phyloP scores from a whole-genome alignment of 1,140 invertebrate species.

The Oryctes rhinoceros region DNA sequence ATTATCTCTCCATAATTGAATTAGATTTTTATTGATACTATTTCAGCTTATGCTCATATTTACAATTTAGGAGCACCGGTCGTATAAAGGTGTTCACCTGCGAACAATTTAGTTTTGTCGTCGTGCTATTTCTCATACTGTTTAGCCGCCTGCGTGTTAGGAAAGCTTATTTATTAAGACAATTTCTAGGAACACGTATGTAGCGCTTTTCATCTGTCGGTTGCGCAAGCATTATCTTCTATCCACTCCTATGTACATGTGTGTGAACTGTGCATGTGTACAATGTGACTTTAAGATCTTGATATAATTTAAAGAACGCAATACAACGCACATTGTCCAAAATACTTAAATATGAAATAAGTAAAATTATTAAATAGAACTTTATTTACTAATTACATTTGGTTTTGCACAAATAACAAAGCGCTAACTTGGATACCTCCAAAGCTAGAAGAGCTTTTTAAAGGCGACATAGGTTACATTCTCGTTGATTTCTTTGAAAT shows the following conservation, averaged over 20 bases:
- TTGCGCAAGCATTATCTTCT: constrained; percentile 6
- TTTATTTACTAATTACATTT: too few relatives aligned
- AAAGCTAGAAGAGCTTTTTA: too few relatives aligned
- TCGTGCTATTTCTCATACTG: constrained; percentile 28
- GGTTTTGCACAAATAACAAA: too few relatives aligned
- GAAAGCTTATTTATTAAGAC: constrained; percentile 1
- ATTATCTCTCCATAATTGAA: background rate
- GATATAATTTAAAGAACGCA: too few relatives aligned
- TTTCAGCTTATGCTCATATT: constrained; percentile 3
- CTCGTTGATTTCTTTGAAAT: too few relatives aligned
- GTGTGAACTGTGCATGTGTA: background rate
- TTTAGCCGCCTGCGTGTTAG: constrained; percentile 1
- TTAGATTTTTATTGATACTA: constrained; percentile 26
- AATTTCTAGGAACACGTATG: background rate
- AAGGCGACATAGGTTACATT: too few relatives aligned
- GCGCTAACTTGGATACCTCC: too few relatives aligned
- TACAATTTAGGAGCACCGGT: constrained; percentile 16
- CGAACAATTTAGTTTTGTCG: constrained; percentile 17
- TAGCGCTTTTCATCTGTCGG: constrained; percentile 1
- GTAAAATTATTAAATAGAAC: too few relatives aligned
- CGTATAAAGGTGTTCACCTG: background rate
- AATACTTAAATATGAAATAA: background rate
- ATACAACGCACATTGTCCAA: background rate
- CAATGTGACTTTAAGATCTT: too few relatives aligned
- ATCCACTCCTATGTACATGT: background rate